Percentiles rank a stretch among this genome's conserved stretches.
Evolutionary conservation across 23 tunicate genomes (phyloP).

Genomic region (Ciona savignyi): DNA sequence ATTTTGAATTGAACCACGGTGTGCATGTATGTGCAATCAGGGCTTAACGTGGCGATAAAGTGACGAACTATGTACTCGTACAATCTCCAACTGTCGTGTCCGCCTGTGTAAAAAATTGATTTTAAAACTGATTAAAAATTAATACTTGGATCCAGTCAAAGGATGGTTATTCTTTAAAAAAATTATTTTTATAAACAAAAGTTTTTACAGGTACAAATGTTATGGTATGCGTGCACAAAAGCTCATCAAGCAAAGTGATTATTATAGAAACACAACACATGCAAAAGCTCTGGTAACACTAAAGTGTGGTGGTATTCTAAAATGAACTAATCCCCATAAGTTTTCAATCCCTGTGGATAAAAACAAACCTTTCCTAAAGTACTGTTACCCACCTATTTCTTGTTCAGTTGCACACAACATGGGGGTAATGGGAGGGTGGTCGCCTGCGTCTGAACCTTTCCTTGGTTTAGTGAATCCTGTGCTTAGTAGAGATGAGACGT

Average conservation of each 20-base stretch:
- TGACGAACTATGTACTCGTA: conserved; percentile 91
- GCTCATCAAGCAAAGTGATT: too few species aligned
- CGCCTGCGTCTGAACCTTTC: conserved; percentile 87
- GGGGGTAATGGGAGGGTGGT: conserved; percentile 99
- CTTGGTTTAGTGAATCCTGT: conserved; percentile 54
- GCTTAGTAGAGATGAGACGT: conserved; percentile 25
- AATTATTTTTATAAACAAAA: too few species aligned
- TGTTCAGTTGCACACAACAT: conserved; percentile 76
- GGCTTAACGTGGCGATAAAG: conserved; percentile 87
- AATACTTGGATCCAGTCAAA: too few species aligned
- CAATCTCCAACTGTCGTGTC: conserved; percentile 69
- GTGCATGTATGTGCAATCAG: conserved; percentile 83
- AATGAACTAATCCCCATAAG: too few species aligned
- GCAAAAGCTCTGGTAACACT: too few species aligned
- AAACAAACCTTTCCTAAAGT: neutral
- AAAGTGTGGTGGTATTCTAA: too few species aligned
- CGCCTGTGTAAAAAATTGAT: too few species aligned
- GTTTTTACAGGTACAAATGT: too few species aligned
- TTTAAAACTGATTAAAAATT: too few species aligned
- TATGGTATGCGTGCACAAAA: too few species aligned
- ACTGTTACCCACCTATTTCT: conserved; percentile 61
- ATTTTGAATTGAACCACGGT: conserved; percentile 62
- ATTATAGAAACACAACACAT: too few species aligned
- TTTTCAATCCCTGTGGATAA: neutral
- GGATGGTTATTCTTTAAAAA: too few species aligned